phyloP scores from a whole-genome alignment of 2,113 vertebrate genomes.

The Chauna torquata region DNA sequence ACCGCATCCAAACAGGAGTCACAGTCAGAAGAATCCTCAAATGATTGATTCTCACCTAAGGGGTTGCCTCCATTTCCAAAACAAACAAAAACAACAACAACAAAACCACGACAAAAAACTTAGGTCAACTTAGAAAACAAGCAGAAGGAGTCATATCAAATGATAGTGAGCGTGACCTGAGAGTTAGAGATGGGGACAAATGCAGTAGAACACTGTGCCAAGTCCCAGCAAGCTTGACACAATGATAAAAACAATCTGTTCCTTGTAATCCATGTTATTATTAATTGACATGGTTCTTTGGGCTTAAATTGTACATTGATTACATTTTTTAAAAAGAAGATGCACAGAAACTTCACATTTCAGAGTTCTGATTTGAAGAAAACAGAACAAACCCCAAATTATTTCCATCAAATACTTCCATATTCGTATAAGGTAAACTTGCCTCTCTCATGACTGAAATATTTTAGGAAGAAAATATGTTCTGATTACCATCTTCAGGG shows the following conservation, averaged over 20 bases:
- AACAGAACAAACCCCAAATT: not conserved
- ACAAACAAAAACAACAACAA: not conserved
- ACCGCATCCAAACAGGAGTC: not conserved
- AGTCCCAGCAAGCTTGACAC: not conserved
- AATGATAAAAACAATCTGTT: not conserved
- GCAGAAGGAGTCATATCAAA: not conserved
- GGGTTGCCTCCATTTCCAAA: not conserved
- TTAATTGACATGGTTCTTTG: not conserved
- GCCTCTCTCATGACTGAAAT: not conserved
- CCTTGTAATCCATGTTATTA: not conserved
- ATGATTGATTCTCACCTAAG: not conserved
- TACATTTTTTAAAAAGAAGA: not conserved
- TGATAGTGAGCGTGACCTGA: not conserved
- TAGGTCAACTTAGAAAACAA: not conserved
- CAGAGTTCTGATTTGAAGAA: not conserved
- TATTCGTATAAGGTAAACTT: conserved; percentile 5
- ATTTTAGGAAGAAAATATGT: not conserved
- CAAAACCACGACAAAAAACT: too few relatives aligned
- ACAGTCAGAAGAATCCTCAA: not conserved
- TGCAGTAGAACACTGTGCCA: not conserved
- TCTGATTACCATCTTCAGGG: not conserved
- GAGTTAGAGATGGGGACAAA: not conserved
- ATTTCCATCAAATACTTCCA: not conserved
- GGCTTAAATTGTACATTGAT: not conserved
- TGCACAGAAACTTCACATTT: not conserved